These are phyloP conservation scores for Nycticryphes semicollaris DNA, from an alignment of 2,113 vertebrate species.

Conservation along the genomic window DNA sequence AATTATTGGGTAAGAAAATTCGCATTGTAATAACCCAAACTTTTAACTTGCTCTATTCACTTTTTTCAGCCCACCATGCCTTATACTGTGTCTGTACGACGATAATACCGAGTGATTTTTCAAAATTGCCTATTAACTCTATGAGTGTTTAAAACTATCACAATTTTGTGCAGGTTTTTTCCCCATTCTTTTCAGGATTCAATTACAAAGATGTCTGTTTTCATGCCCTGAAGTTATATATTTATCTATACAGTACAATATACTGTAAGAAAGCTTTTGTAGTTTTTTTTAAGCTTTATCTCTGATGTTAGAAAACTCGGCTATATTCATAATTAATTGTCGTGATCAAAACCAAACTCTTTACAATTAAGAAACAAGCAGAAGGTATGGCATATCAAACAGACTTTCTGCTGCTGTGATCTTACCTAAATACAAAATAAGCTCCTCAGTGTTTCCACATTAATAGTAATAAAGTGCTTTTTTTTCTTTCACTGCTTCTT, in stretches of 20 bases:
- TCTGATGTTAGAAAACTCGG: conserved; percentile 31
- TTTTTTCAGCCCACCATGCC: not conserved
- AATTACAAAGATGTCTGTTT: conserved; percentile 23
- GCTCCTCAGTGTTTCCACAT: not conserved
- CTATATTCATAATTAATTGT: conserved; percentile 63
- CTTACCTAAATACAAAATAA: conserved; percentile 50
- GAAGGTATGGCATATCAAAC: conserved; percentile 63
- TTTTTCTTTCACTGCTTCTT: not conserved
- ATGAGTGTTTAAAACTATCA: not conserved
- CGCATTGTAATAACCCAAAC: not conserved
- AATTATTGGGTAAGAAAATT: not conserved
- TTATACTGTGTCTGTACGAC: not conserved
- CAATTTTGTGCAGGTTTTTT: not conserved
- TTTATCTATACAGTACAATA: conserved; percentile 2
- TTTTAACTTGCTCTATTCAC: not conserved
- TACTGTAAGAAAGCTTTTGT: conserved; percentile 43
- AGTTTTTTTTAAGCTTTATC: conserved; percentile 33
- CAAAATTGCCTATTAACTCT: not conserved
- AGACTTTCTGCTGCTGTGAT: conserved; percentile 56
- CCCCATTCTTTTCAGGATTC: not conserved
- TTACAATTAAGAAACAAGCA: conserved; percentile 65
- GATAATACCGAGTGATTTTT: not conserved
- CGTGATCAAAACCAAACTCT: conserved; percentile 57
- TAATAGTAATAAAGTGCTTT: not conserved
- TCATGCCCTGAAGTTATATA: conserved; percentile 22